phyloP scores from a whole-genome alignment of 2,113 vertebrate species.

The Takifugu flavidus region DNA sequence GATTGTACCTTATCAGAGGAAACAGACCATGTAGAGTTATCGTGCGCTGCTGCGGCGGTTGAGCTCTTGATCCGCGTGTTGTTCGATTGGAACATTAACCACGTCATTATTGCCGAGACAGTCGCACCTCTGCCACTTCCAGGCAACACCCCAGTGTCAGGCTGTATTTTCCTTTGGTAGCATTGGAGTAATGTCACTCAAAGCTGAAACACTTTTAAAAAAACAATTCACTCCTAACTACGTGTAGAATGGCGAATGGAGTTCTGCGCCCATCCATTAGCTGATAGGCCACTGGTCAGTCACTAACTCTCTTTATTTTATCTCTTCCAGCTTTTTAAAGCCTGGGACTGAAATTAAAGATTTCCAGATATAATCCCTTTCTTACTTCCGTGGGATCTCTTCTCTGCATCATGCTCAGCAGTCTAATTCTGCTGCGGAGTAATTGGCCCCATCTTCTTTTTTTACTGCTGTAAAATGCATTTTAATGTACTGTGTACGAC shows the following conservation, averaged over 20 bases:
- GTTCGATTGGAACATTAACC: conserved; percentile 63
- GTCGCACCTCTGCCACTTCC: conserved; percentile 46
- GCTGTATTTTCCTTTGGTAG: background rate
- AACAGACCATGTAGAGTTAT: conserved; percentile 59
- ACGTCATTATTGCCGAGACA: conserved; percentile 57
- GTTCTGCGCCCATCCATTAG: conserved; percentile 60
- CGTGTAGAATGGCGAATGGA: conserved; percentile 44
- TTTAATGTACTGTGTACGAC: background rate
- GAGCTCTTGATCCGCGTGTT: conserved; percentile 53
- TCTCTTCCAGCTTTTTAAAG: conserved; percentile 63
- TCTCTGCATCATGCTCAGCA: conserved; percentile 51
- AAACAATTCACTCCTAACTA: conserved; percentile 49
- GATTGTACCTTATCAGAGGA: conserved; percentile 68
- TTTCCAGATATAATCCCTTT: conserved; percentile 60
- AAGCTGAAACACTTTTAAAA: conserved; percentile 2
- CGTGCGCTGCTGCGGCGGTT: conserved; percentile 56
- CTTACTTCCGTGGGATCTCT: conserved; percentile 45
- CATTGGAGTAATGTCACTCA: too few species aligned
- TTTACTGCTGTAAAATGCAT: background rate
- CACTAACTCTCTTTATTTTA: conserved; percentile 67
- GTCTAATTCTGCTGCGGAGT: conserved; percentile 30
- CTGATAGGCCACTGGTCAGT: conserved; percentile 66
- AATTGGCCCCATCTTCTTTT: background rate
- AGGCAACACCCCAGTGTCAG: conserved; percentile 19
- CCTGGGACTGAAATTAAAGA: conserved; percentile 72